Base-by-base conservation (phyloP, 1,140 invertebrate genomes). In the Drosophila rufa region DNA sequence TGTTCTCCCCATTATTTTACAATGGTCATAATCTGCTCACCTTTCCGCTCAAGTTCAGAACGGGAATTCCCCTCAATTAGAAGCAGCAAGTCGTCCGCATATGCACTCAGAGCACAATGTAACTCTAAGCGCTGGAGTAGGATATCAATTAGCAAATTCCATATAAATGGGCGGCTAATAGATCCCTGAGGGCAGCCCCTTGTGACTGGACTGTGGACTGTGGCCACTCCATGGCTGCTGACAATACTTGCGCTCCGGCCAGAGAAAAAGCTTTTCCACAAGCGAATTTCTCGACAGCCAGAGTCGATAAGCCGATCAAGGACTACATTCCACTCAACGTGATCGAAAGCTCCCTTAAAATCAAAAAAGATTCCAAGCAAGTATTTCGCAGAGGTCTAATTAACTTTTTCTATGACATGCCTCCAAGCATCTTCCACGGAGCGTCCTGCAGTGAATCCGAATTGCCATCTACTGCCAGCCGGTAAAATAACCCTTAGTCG, bases 21-120 rank as follows among this genome's bases (percentile, higher is more conserved):
- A 22, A 1, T 22, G 19, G 19, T 22, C 27, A 30, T 30, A 1
- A 30, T 6, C 27, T 30, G 7, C 27, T 30, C 27, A 30, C 27
- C 27, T 30, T 30, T 30, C 27, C 27, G 27, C 51, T 53, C 51
- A 1, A 53, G 14, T 9, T 53, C 51, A 2, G 9, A 0, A 6
- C 33, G 33, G 14, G 45, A 17, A 17, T 9, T 46, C 12, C 42
- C 61, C 17, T 55, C 61, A 27, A 65, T n/a, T 33, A 62, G n/a
- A 11, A 51, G 27, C 0, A 42, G 14, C 6, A 62, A 8, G 9
- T 51, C 60, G n/a, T 51, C 60, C 3, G 60, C 60, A 62, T 51
- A 62, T 4, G 60, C 79, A 19, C 82, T 9, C 45, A 12, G 4
- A 46, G 45, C 45, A 46, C 25, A 27, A 27, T 27, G 25, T 27